These are phyloP conservation scores for Phalacrocorax brasilianus DNA, from an alignment of 2,113 vertebrate species.

Conservation along the genomic window DNA sequence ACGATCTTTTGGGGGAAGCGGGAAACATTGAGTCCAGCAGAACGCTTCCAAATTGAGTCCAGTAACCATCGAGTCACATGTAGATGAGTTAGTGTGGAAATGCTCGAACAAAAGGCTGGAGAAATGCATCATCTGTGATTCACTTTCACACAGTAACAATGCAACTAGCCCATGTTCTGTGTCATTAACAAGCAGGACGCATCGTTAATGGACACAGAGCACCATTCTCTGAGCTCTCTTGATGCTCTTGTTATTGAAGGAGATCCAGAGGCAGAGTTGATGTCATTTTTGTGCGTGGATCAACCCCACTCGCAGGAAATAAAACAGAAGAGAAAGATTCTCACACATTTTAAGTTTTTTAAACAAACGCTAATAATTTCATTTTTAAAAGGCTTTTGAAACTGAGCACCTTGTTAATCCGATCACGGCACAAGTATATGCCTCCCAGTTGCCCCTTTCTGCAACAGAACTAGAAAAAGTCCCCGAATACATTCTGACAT, in stretches of 20 bases:
- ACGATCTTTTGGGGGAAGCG: neutral
- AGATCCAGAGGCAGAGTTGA: neutral
- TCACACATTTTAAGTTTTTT: neutral
- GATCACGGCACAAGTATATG: rapidly evolving
- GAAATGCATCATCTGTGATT: neutral
- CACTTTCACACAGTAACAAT: neutral
- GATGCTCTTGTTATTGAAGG: neutral
- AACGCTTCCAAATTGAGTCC: neutral
- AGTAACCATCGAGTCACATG: neutral
- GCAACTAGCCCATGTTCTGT: neutral
- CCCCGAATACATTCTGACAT: neutral
- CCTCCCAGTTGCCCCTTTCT: neutral
- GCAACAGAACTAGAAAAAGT: too few species aligned
- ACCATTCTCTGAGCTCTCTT: neutral
- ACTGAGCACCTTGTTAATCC: neutral
- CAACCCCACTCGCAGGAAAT: neutral
- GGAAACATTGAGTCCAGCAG: neutral
- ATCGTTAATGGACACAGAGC: conserved; percentile 27
- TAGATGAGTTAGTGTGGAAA: neutral
- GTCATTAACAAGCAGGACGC: neutral
- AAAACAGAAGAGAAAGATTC: neutral
- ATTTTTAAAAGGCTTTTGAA: neutral
- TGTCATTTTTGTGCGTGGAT: neutral
- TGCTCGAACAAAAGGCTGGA: neutral
- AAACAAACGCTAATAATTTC: neutral